These are phyloP conservation scores for Somateria mollissima DNA, from an alignment of 2,797 vertebrate species.

Conservation along the genomic window DNA sequence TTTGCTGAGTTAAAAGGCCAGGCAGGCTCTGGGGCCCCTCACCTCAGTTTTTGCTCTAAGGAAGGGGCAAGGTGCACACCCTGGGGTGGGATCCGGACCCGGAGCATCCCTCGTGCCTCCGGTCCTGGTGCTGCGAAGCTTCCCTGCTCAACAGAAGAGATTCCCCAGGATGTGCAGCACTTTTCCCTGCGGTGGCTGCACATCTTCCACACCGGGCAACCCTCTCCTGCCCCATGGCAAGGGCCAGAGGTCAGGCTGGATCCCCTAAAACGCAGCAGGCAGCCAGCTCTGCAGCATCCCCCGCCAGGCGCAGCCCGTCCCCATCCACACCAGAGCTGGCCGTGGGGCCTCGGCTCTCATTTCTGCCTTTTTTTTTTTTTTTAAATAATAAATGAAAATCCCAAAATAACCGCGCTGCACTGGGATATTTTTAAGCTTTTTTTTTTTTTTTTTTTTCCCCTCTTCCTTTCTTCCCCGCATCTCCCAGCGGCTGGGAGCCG, in stretches of 20 bases:
- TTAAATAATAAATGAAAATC: not conserved
- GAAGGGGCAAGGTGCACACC: no score
- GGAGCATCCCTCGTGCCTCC: not conserved
- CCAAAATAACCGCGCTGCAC: conserved; percentile 23
- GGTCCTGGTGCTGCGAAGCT: not conserved
- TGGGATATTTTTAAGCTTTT: conserved; percentile 54
- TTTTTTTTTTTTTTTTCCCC: not conserved
- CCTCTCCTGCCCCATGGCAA: no score
- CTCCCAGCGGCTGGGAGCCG: not conserved
- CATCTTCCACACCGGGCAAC: no score
- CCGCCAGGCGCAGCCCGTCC: no score
- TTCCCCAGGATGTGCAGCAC: not conserved
- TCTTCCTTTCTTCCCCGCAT: not conserved
- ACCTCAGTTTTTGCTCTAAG: no score
- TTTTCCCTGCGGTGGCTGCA: no score
- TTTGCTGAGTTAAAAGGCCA: no score
- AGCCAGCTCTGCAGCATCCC: no score
- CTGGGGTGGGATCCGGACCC: no score
- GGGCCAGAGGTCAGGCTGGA: no score
- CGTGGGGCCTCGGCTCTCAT: not conserved
- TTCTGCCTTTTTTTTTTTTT: conserved; percentile 19
- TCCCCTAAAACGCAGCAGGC: no score
- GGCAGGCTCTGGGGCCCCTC: no score
- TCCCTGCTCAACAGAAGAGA: not conserved
- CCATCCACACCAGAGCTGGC: not conserved